Evolutionary conservation across 2,797 vertebrate species (phyloP), one percentile per base, ranked within the genome.

Genomic region (Anomalospiza imberbis): DNA sequence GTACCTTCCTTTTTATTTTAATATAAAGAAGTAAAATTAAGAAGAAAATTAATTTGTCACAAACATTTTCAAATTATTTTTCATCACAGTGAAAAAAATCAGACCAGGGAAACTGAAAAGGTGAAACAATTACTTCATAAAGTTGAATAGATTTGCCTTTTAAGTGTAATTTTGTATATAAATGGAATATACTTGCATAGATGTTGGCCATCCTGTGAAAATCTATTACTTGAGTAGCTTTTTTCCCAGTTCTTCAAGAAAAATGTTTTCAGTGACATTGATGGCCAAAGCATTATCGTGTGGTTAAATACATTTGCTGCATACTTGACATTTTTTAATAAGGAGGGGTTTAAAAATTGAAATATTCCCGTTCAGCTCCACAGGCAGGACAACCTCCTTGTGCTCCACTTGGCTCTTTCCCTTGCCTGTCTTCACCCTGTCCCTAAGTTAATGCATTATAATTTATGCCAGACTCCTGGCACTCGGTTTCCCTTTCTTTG

Each of bases 381-480:
- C 51, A 73, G 20, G 25, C 78, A 75, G 78, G 48, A 36, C 73
- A 81, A 57, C 28, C 66, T 80, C 13, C 75, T 62, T 53, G 32
- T 34, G n/a, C 51, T 75, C 50, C 34, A 8, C 42, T 63, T 66
- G 72, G 70, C 85, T 73, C 51, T 60, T 93, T 79, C 86, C 80
- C 63, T 65, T 48, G 66, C 54, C 74, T 84, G 76, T 94, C 91
- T 84, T 89, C 88, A 72, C 76, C 83, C 83, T 77, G 60, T 78
- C 83, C 83, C 57, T 25, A 9, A 70, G 60, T 78, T 93, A 94
- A 96, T 86, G 22, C 51, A 71, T 94, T 93, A 12, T 88, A 72
- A 95, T 95, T 88, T 90, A 93, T 94, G 80, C 88, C 67, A 53
- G 79, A 62, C 79, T 94, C 85, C 84, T 94, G 95, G 76, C 80